Percentiles rank a stretch among this genome's conserved stretches.
Conservation (phyloP, 2,888 invertebrate species). For the Sphaerophoria rueppellii region DNA sequence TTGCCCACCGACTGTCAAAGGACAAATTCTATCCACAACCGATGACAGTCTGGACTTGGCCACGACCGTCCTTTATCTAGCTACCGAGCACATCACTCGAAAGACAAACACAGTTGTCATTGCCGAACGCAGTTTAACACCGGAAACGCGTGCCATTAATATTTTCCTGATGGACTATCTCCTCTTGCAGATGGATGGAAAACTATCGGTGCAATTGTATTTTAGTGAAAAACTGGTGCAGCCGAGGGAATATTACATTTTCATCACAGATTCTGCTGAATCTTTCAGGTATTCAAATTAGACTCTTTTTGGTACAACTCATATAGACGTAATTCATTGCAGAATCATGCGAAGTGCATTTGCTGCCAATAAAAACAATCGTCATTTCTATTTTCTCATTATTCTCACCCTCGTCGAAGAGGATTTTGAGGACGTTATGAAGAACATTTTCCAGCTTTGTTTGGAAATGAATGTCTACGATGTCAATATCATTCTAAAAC, state of each 20-base stretch:
- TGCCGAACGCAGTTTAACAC: conserved; percentile 11
- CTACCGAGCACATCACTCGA: background rate
- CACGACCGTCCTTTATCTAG: background rate
- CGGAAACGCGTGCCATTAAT: background rate
- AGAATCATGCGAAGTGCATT: conserved; percentile 7
- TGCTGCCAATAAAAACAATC: background rate
- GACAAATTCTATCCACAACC: background rate
- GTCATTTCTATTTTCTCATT: conserved; percentile 17
- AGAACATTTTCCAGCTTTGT: conserved; percentile 8
- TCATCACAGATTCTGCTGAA: conserved; percentile 14
- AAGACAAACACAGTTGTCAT: conserved; percentile 1
- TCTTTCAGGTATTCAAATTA: conserved; percentile 14
- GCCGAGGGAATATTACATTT: conserved; percentile 16
- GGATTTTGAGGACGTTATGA: background rate
- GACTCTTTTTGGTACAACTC: background rate
- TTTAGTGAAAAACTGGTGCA: conserved; percentile 8
- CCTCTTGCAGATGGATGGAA: background rate
- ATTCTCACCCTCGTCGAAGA: background rate
- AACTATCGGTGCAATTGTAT: conserved; percentile 3
- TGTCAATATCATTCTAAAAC: conserved; percentile 19
- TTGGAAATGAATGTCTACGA: conserved; percentile 11
- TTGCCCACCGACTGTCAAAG: background rate
- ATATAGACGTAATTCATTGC: background rate
- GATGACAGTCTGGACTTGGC: conserved; percentile 7
- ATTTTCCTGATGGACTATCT: conserved; percentile 6